phyloP scores from a whole-genome alignment of 2,888 invertebrate species.

The Calameuta idolon region DNA sequence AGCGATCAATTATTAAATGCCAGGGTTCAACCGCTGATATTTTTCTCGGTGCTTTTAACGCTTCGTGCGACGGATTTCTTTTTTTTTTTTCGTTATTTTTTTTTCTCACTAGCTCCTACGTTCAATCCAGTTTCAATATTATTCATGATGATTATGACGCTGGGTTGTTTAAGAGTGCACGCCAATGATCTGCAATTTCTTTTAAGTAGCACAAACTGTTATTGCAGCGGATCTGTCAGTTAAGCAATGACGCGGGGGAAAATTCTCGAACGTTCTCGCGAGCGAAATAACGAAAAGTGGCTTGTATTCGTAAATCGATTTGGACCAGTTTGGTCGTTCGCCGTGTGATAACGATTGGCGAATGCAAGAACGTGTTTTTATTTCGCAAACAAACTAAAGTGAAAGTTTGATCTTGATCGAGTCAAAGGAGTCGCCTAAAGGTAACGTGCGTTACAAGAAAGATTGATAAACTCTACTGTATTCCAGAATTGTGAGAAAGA shows the following conservation, averaged over 20 bases:
- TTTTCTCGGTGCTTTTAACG: not conserved
- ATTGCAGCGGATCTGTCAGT: not conserved
- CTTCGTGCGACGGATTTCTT: not conserved
- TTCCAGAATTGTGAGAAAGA: not conserved
- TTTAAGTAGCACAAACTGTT: too few relatives aligned
- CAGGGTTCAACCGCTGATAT: not conserved
- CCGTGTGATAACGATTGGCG: not conserved
- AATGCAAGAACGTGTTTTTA: not conserved
- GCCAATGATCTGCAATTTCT: not conserved
- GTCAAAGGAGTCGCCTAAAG: not conserved
- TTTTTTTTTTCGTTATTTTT: not conserved
- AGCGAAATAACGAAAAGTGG: not conserved
- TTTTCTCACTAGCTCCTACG: not conserved
- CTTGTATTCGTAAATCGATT: not conserved
- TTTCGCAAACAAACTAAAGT: not conserved
- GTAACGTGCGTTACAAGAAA: not conserved
- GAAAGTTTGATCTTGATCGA: not conserved
- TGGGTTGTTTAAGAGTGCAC: not conserved
- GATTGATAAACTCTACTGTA: not conserved
- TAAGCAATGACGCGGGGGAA: not conserved
- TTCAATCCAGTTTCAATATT: not conserved
- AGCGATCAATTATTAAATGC: not conserved
- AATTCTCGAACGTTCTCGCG: not conserved
- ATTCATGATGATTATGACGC: not conserved
- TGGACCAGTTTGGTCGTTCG: not conserved